Evolutionary conservation across 1,140 invertebrate species (phyloP).

Genomic region (Latrodectus geometricus): DNA sequence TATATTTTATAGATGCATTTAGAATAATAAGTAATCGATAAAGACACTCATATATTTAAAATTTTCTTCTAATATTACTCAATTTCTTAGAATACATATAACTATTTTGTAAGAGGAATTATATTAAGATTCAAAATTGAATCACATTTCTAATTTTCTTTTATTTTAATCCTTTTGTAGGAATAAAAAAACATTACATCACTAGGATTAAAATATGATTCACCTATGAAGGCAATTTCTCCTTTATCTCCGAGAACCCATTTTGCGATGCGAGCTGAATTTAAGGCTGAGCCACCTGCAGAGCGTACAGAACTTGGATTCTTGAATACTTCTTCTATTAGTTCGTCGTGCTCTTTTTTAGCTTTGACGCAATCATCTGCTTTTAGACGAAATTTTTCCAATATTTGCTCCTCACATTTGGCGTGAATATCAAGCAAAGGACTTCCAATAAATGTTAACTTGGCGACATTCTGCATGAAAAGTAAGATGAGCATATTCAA

Average conservation of each 20-base stretch:
- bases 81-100: no score
- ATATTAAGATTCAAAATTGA: no score
- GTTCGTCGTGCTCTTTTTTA: not conserved
- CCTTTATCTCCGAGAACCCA: constrained; percentile 28
- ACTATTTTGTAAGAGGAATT: no score
- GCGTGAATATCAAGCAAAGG: constrained; percentile 36
- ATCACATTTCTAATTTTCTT: no score
- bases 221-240: constrained; percentile 16
- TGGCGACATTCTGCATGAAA: not conserved
- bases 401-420: not conserved
- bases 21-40: no score
- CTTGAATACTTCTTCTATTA: constrained; percentile 12
- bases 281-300: constrained; percentile 38
- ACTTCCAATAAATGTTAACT: constrained; percentile 22
- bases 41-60: no score
- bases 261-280: constrained; percentile 40
- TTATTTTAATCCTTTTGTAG: no score
- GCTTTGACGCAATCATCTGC: constrained; percentile 20
- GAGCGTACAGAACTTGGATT: not conserved
- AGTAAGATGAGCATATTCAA: no score
- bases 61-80: no score
- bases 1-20: no score
- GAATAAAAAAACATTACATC: no score
- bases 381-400: constrained; percentile 13
- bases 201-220: not conserved